Conservation (phyloP, 2,888 invertebrate genomes). For the Eustalomyia histrio region DNA sequence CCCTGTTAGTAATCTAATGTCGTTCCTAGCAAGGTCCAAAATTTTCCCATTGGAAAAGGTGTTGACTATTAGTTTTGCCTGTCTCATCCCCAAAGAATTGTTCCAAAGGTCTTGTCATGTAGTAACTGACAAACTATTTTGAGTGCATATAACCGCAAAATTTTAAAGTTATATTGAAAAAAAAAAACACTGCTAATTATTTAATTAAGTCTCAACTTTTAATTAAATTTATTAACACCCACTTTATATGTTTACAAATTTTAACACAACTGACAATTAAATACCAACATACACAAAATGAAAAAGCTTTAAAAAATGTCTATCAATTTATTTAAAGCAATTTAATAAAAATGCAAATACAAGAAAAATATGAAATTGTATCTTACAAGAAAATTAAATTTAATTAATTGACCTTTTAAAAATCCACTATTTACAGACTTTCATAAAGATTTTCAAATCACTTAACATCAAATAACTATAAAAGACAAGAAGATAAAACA, state of each 20-base stretch:
- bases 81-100: too few relatives aligned
- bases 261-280: conserved; percentile 27
- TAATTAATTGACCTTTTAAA: conserved; percentile 29
- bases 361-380: conserved; percentile 3
- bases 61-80: too few relatives aligned
- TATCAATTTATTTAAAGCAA: conserved; percentile 22
- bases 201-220: neutral
- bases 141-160: too few relatives aligned
- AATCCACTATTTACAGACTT: conserved; percentile 38
- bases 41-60: too few relatives aligned
- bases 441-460: conserved; percentile 44
- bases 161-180: too few relatives aligned
- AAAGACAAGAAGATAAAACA: neutral
- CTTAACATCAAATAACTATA: conserved; percentile 25
- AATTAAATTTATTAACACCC: conserved; percentile 23
- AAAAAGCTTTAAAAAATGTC: conserved; percentile 14
- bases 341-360: conserved; percentile 8
- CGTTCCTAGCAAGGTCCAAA: too few relatives aligned
- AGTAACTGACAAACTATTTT: too few relatives aligned
- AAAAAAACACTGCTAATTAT: too few relatives aligned
- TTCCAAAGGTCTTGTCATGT: too few relatives aligned
- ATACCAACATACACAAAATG: conserved; percentile 11
- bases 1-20: too few relatives aligned
- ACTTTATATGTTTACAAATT: conserved; percentile 18
- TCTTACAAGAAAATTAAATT: conserved; percentile 33